Evolutionary conservation across 1,140 invertebrate genomes (phyloP).

Genomic region (Drosophila tristis): DNA sequence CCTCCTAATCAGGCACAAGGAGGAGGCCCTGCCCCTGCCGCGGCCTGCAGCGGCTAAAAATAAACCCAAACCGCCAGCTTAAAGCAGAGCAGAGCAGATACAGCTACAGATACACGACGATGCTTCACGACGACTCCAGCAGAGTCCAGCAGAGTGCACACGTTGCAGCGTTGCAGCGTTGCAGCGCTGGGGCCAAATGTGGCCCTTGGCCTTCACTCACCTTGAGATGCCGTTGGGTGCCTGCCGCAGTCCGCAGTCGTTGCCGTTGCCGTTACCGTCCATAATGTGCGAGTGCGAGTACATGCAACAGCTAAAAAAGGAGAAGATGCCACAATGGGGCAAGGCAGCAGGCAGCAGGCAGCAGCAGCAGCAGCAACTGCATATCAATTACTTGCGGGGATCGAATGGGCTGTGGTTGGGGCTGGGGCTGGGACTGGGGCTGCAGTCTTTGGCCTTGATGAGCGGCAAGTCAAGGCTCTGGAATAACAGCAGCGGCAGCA

Average conservation of each 20-base stretch:
- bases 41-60: constrained; percentile 37
- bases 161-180: neutral
- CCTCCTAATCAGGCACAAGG: constrained; percentile 47
- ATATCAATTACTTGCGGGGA: constrained; percentile 55
- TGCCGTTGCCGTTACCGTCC: constrained; percentile 31
- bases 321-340: constrained; percentile 29
- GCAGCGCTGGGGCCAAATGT: constrained; percentile 60
- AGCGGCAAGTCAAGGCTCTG: constrained; percentile 43
- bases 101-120: neutral
- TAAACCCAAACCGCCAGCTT: constrained; percentile 14
- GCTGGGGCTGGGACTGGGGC: constrained; percentile 2
- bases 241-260: constrained; percentile 8
- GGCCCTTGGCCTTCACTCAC: constrained; percentile 84
- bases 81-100: constrained; percentile 24
- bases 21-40: constrained; percentile 13
- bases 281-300: constrained; percentile 34
- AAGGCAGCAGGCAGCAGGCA: too few relatives aligned
- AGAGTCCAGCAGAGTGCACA: constrained; percentile 9
- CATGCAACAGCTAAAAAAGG: constrained; percentile 8
- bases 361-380: constrained; percentile 41
- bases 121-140: constrained; percentile 1
- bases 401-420: constrained; percentile 1
- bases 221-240: constrained; percentile 77
- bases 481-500: constrained; percentile 5
- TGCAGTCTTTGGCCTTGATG: constrained; percentile 57